Evolutionary conservation across 2,888 invertebrate genomes (phyloP), one percentile per base, ranked within the genome.

Genomic region (Pristionchus arcanus): DNA sequence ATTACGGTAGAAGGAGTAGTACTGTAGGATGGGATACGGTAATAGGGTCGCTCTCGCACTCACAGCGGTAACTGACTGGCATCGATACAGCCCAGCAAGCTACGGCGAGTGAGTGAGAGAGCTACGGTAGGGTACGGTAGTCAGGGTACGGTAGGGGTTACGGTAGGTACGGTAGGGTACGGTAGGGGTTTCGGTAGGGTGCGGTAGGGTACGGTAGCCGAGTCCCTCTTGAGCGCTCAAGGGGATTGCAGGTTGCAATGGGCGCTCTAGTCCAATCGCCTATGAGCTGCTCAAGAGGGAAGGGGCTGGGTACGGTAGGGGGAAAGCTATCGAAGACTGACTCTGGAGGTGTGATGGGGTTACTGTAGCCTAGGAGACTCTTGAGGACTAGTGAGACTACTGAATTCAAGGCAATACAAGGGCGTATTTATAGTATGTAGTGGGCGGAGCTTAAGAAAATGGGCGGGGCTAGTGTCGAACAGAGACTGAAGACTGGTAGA

Each of bases 281-380:
- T 55, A 28, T 28, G 68, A 68, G 68, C 68, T 68, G 68, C 68
- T 68, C 68, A 68, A 25, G n/a, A 68, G 68, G n/a, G 68, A 68
- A 28, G 83, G 21, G 19, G 28, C 42, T 2, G 49, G 53, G n/a
- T 34, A 83, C 42, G 19, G 83, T 53, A 25, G 49, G 83, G 87
- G 90, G 89, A 74, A 89, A 81, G 59, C 85, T 15, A 74, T 68
- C 21, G 19, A 19, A 15, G 68, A n/a, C 13, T 28, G 28, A 28
- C 28, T 28, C 0, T 7, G 0, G 28, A 7, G 25, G 68, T 7
- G 0, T 68, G 68, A 11, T 15, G 28, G 28, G 68, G 68, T 0
- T 34, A 37, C 31, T 31, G 37, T 37, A 74, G 74, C 13, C 55
- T 5, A 55, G 13, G 1, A 55, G 55, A 55, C 21, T 11, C 55